phyloP scores from a whole-genome alignment of 2,113 vertebrate genomes.

The Callospermophilus lateralis region DNA sequence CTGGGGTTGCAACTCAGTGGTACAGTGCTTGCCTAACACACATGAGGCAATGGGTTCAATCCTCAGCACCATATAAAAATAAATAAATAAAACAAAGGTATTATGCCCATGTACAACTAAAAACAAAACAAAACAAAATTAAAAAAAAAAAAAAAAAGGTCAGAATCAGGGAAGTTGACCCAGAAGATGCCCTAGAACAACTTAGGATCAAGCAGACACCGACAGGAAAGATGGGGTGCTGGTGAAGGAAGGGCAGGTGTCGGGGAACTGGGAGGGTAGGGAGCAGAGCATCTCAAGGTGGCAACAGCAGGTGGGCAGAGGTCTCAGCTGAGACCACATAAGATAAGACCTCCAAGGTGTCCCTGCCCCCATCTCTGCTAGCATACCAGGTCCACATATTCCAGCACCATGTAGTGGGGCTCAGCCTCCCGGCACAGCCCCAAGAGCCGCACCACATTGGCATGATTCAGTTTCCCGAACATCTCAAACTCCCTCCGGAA shows the following conservation, averaged over 20 bases:
- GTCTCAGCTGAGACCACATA: not conserved
- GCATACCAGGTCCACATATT: slow-evolving; percentile 97
- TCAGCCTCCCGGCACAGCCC: slow-evolving; percentile 95
- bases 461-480: slow-evolving; percentile 96
- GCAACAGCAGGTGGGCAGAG: not conserved
- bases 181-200: not conserved
- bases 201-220: not conserved
- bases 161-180: not conserved
- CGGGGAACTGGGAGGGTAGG: not conserved
- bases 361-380: accelerated
- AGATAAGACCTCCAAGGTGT: not conserved
- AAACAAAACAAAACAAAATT: too few species aligned
- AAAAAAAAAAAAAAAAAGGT: too few species aligned
- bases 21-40: too few species aligned
- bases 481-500: slow-evolving; percentile 97
- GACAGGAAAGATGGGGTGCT: accelerated
- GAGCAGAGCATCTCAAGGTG: not conserved
- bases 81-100: too few species aligned
- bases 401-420: slow-evolving; percentile 97
- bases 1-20: too few species aligned
- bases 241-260: not conserved
- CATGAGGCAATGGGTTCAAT: too few species aligned
- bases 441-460: slow-evolving; percentile 93
- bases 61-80: too few species aligned
- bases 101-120: too few species aligned